Evolutionary conservation across 2,888 invertebrate species (phyloP).

Genomic region (Rhorus exstirpatorius): DNA sequence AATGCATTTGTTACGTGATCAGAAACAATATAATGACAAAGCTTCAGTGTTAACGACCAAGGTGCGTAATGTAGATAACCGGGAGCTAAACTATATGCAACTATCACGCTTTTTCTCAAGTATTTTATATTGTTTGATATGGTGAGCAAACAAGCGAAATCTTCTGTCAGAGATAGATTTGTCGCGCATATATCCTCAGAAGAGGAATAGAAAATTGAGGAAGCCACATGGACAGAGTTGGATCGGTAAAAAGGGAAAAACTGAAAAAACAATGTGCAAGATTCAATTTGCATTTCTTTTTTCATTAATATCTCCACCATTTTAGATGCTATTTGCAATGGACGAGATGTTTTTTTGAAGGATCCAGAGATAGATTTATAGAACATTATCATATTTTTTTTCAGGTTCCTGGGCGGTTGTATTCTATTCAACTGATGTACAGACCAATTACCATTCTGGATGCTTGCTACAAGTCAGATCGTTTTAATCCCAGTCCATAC

Average conservation of each 20-base stretch:
- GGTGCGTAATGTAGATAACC: too few relatives aligned
- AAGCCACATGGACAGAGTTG: not conserved
- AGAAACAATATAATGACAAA: too few relatives aligned
- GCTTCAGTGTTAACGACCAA: too few relatives aligned
- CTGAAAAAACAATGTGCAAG: not conserved
- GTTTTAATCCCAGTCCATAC: constrained; percentile 97
- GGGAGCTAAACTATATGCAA: too few relatives aligned
- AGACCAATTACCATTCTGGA: constrained; percentile 90
- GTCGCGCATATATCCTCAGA: not conserved
- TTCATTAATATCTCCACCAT: not conserved
- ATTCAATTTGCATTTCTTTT: not conserved
- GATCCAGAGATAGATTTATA: not conserved
- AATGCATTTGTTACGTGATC: too few relatives aligned
- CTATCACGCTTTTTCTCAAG: too few relatives aligned
- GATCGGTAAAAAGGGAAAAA: not conserved
- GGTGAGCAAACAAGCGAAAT: too few relatives aligned
- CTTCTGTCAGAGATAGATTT: too few relatives aligned
- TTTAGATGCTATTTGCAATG: constrained; percentile 29
- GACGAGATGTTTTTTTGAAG: not conserved
- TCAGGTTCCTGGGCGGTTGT: constrained; percentile 97
- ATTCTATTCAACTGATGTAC: constrained; percentile 96
- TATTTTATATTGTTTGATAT: too few relatives aligned
- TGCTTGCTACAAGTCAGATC: constrained; percentile 89
- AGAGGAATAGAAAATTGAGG: not conserved
- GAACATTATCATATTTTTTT: constrained; percentile 15